Evolutionary conservation across 2,888 invertebrate genomes (phyloP).

Genomic region (Mesorhabditis sp.): DNA sequence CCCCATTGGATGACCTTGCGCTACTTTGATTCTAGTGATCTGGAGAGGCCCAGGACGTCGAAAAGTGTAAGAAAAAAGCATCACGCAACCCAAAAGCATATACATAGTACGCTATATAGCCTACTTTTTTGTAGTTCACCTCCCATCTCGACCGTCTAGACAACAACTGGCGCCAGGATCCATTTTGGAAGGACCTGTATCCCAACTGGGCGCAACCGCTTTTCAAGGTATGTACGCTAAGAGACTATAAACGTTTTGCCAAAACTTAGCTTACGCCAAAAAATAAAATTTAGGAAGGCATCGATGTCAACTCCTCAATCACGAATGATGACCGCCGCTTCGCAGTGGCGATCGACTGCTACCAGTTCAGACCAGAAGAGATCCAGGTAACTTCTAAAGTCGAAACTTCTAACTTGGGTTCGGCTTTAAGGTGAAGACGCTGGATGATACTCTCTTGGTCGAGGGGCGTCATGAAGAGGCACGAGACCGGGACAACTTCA

Average conservation of each 20-base stretch:
- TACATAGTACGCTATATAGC: background rate
- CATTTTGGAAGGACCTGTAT: conserved; percentile 55
- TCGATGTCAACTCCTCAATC: conserved; percentile 50
- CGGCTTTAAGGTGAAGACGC: conserved; percentile 44
- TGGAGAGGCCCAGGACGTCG: background rate
- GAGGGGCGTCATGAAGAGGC: conserved; percentile 56
- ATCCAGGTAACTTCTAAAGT: conserved; percentile 34
- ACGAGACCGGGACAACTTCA: conserved; percentile 51
- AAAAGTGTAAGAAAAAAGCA: background rate
- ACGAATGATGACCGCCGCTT: conserved; percentile 48
- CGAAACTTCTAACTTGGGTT: background rate
- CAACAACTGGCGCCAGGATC: conserved; percentile 53
- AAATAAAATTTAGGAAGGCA: conserved; percentile 37
- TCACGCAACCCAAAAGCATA: background rate
- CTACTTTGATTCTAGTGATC: conserved; percentile 4
- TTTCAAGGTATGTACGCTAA: conserved; percentile 24
- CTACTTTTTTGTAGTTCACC: conserved; percentile 45
- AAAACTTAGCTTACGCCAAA: background rate
- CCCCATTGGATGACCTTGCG: conserved; percentile 1
- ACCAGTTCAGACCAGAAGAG: conserved; percentile 56
- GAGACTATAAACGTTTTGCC: background rate
- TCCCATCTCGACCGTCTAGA: conserved; percentile 53
- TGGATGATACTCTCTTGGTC: conserved; percentile 55
- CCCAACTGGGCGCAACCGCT: conserved; percentile 56
- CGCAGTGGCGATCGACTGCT: conserved; percentile 54